Evolutionary conservation across 1,140 invertebrate genomes (phyloP).

Genomic region (Thereuonema tuberculata): DNA sequence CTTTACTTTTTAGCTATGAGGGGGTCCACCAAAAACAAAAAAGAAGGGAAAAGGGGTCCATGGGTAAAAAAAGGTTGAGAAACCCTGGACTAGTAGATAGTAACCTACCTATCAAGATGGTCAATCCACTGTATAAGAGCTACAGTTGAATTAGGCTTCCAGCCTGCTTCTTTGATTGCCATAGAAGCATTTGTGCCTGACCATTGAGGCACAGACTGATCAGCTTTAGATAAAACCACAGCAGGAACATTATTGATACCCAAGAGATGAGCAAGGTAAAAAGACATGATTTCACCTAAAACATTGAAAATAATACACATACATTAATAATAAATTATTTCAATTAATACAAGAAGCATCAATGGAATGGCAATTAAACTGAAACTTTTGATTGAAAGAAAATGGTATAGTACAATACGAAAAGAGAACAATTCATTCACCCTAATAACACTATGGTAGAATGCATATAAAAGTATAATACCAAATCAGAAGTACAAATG

Average conservation of each 20-base stretch:
- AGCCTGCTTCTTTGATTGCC: constrained; percentile 16
- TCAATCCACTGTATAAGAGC: constrained; percentile 31
- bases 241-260: constrained; percentile 28
- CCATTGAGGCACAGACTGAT: constrained; percentile 22
- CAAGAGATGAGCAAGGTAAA: constrained; percentile 27
- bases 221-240: constrained; percentile 24
- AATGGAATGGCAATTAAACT: too few relatives aligned
- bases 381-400: too few relatives aligned
- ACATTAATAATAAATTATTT: neutral
- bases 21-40: too few relatives aligned
- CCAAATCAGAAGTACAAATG: too few relatives aligned
- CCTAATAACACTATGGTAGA: too few relatives aligned
- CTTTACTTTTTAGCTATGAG: too few relatives aligned
- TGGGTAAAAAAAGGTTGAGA: too few relatives aligned
- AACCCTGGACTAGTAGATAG: too few relatives aligned
- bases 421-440: too few relatives aligned
- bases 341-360: neutral
- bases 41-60: too few relatives aligned
- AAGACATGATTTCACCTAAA: constrained; percentile 31
- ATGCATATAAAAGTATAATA: too few relatives aligned
- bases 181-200: constrained; percentile 15
- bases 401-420: too few relatives aligned
- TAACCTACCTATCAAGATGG: constrained; percentile 23
- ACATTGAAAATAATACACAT: constrained; percentile 7
- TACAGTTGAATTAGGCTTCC: constrained; percentile 25